Evolutionary conservation across 2,888 invertebrate genomes (phyloP), one percentile per base, ranked within the genome.

Genomic region (Ptychoptera contaminata): DNA sequence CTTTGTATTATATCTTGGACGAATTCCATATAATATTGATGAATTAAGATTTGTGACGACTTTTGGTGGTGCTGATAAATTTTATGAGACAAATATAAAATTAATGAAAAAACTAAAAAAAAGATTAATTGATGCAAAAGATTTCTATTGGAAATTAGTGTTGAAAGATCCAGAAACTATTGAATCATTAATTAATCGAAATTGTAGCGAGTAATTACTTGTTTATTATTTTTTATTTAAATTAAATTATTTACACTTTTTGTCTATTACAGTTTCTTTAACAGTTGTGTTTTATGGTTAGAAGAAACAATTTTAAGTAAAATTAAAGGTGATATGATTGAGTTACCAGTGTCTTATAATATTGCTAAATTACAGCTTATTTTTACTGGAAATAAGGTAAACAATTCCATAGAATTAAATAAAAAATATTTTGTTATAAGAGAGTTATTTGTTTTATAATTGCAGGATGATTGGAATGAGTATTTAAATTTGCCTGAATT

Each of bases 301-400:
- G 83, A 86, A 57, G 87, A 87, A 55, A 77, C 80, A 0, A 67
- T 77, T 47, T 65, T 87, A 2, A 83, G 82, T 57, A 79, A 79
- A 54, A 54, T 62, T 11, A 47, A 57, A 6, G 55, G 51, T 16
- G 56, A 61, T 46, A 54, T 59, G n/a, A 57, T 49, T 10, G 74
- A 79, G 32, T 63, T 86, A 35, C 83, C 85, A 8, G 74, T 77
- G 34, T 63, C 86, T 54, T 87, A 82, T 56, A 75, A 79, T 60
- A 71, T 78, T 7, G 71, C 72, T 45, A 72, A 77, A 50, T 62
- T 87, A 39, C 60, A 72, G 2, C 63, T 70, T 31, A 69, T 85
- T 34, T 68, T 84, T 45, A 72, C 71, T 56, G 74, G 74, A 4
- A 71, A 71, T 53, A 60, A 62, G 53, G 76, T 76, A 63, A 56